These are phyloP conservation scores for Sarcophaga peregrina DNA, from an alignment of 1,140 invertebrate genomes.

Conservation along the genomic window DNA sequence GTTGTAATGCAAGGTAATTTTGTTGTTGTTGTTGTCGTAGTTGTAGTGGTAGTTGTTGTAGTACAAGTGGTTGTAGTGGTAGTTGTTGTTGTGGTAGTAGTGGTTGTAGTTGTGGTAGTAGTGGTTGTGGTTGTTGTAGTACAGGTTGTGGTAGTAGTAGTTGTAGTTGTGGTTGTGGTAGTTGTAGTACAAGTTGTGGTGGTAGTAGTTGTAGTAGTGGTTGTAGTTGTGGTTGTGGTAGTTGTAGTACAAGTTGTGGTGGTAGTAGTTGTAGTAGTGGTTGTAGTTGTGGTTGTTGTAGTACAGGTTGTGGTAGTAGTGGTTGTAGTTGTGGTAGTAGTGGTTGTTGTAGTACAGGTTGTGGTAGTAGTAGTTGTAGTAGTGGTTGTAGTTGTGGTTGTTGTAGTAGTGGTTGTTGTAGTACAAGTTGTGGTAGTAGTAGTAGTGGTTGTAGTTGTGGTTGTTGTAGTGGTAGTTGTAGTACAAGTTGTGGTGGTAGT, in stretches of 20 bases:
- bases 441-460: background rate
- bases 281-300: conserved; percentile 30
- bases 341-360: background rate
- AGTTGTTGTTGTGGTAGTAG: too few relatives aligned
- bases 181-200: background rate
- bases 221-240: background rate
- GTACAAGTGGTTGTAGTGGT: too few relatives aligned
- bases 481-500: background rate
- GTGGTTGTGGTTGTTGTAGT: conserved; percentile 53
- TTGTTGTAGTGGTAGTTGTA: background rate
- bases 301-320: background rate
- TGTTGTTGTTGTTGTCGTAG: background rate
- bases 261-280: background rate
- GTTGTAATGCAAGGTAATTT: conserved; percentile 11
- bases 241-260: background rate
- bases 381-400: background rate
- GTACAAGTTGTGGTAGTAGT: conserved; percentile 18
- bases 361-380: background rate
- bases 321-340: too few relatives aligned
- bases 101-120: conserved; percentile 55
- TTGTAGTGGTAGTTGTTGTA: too few relatives aligned
- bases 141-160: conserved; percentile 52
- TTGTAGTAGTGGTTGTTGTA: background rate
- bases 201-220: background rate
- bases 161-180: background rate